Percentiles rank a stretch among this genome's conserved stretches.
Evolutionary conservation across 2,888 invertebrate species (phyloP).

Genomic region (Beris morrisii): DNA sequence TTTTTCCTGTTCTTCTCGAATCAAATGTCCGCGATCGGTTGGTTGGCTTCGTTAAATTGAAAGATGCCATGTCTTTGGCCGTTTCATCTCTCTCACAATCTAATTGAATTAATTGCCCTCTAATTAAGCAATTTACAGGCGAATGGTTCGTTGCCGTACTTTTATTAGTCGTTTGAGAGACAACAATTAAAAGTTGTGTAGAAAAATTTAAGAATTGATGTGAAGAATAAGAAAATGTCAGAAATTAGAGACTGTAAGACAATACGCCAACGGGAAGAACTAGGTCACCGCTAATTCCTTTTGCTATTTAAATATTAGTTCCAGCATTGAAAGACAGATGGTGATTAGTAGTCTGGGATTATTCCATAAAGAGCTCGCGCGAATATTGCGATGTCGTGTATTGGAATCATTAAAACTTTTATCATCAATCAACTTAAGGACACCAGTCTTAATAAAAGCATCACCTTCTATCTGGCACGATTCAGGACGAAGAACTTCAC

Average conservation of each 20-base stretch:
- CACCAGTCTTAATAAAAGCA: too few species aligned
- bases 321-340: too few species aligned
- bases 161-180: background rate
- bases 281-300: slow-evolving; percentile 22
- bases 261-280: background rate
- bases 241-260: slow-evolving; percentile 1
- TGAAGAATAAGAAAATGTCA: background rate
- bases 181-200: slow-evolving; percentile 16
- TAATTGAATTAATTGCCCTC: slow-evolving; percentile 25
- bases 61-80: slow-evolving; percentile 2
- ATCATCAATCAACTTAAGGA: slow-evolving; percentile 13
- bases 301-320: too few species aligned
- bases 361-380: background rate
- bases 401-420: slow-evolving; percentile 25
- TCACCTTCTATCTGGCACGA: too few species aligned
- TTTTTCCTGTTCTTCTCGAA: background rate
- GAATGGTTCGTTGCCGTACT: background rate
- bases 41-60: slow-evolving; percentile 16
- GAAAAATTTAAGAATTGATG: slow-evolving; percentile 13
- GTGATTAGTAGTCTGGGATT: too few species aligned
- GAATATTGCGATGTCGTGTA: slow-evolving; percentile 20
- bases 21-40: background rate
- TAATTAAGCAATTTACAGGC: slow-evolving; percentile 25
- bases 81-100: slow-evolving; percentile 7
- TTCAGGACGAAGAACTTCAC: too few species aligned